Conservation (phyloP, 1,140 invertebrate species). For the Bombus difficillimus region DNA sequence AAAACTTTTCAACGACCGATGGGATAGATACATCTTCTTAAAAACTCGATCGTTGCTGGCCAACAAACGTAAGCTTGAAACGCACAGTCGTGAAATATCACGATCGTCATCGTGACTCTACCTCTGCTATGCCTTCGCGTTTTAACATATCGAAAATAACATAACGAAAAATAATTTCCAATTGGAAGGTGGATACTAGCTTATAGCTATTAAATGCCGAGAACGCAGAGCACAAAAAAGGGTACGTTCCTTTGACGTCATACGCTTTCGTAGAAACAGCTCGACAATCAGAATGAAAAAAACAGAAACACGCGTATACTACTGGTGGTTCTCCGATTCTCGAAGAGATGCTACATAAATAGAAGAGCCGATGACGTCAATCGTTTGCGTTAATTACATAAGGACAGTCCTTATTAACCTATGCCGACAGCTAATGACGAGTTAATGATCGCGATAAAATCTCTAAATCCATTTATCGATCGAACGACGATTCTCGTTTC, state of each 20-base stretch:
- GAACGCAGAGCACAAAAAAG: background rate
- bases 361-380: constrained; percentile 76
- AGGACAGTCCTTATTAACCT: constrained; percentile 74
- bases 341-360: constrained; percentile 52
- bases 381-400: constrained; percentile 75
- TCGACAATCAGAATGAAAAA: background rate
- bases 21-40: background rate
- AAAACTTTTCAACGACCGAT: background rate
- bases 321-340: constrained; percentile 6
- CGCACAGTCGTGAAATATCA: too few relatives aligned
- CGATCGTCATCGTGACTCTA: background rate
- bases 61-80: too few relatives aligned
- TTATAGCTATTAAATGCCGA: background rate
- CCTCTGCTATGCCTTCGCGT: background rate
- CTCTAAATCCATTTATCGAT: constrained; percentile 25
- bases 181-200: background rate
- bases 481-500: background rate
- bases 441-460: constrained; percentile 70
- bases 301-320: background rate
- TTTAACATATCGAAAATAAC: background rate
- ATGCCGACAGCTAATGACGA: constrained; percentile 59
- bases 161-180: background rate
- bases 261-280: constrained; percentile 46
- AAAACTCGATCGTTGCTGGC: background rate
- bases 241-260: constrained; percentile 1